Evolutionary conservation across 2,888 invertebrate genomes (phyloP).

Genomic region (Ectemnius cavifrons): DNA sequence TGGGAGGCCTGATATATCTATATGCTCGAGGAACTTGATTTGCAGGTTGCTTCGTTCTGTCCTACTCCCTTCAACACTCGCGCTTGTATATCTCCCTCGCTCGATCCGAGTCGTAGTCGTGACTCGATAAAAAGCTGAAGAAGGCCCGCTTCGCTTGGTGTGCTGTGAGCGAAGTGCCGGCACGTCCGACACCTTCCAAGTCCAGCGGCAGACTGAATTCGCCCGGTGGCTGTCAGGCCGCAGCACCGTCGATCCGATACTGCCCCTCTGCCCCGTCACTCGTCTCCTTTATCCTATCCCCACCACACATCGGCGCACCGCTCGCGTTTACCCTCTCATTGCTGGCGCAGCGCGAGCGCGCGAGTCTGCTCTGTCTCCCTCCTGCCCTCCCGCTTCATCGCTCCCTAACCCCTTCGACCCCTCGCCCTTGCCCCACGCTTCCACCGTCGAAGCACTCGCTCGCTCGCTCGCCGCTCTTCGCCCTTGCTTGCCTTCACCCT

Average conservation of each 20-base stretch:
- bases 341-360: slow-evolving; percentile 15
- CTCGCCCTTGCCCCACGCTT: neutral
- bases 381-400: neutral
- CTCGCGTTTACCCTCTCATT: slow-evolving; percentile 54
- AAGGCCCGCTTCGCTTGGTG: slow-evolving; percentile 40
- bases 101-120: neutral
- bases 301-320: slow-evolving; percentile 44
- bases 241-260: slow-evolving; percentile 64
- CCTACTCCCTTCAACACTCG: neutral
- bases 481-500: slow-evolving; percentile 1
- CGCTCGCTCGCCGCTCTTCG: slow-evolving; percentile 29
- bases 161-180: slow-evolving; percentile 46
- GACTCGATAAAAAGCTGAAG: slow-evolving; percentile 35
- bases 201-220: slow-evolving; percentile 75
- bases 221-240: slow-evolving; percentile 72
- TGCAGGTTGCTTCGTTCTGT: neutral
- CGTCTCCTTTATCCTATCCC: slow-evolving; percentile 20
- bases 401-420: neutral
- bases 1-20: neutral
- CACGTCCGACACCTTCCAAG: slow-evolving; percentile 62
- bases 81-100: neutral
- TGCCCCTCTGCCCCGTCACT: slow-evolving; percentile 41
- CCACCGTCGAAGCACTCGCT: neutral
- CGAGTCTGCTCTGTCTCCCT: no score
- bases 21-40: slow-evolving; percentile 9